Base-by-base conservation (phyloP, 53 echinoderm and acorn worm genomes). In the Echinometra lucunter region DNA sequence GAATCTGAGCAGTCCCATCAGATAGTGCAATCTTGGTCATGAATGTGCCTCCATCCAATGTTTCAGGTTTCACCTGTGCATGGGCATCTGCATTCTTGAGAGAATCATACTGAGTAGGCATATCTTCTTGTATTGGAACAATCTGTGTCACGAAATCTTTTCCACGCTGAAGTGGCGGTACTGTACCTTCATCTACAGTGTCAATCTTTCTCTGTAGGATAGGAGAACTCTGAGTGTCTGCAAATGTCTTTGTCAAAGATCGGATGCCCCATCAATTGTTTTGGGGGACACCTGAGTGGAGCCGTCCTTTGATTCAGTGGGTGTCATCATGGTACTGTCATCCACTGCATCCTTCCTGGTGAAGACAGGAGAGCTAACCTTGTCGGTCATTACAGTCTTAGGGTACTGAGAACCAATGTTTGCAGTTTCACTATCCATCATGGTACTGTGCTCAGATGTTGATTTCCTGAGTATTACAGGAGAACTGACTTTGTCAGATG, bases 181-280 rank as follows among this genome's bases (percentile, higher is more conserved):
- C 23, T 69, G 91, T 91, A 45, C 91, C 69, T 45, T 45, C 91
- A 4, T 91, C 91, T 40, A 45, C 25, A 70, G 28, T 60, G 32
- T 18, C 45, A 89, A 27, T 38, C 45, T 69, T 91, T 70, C 91
- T 69, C n/a, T 66, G 66, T 35, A 91, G 38, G 15, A 91, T 91
- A 21, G 91, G 91, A 66, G 91, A 91, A 67, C 16, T 91, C 16
- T 90, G 23, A 58, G 49, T 90, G 58, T 90, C 90, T 19, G 90
- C 37, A 58, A 63, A 58, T 0, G 40, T 90, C 63, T 60, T 90
- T 21, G 37, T 17, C 38, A 58, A 40, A 90, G 63, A 63, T 37
- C 60, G 90, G 90, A 37, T 63, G 21, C 60, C 1, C 38, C 90
- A 40, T 58, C 60, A 15, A 23, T 58, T n/a, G 63, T 90, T 5